Evolutionary conservation across 2,888 invertebrate species (phyloP).

Genomic region (Lycophotia porphyrea): DNA sequence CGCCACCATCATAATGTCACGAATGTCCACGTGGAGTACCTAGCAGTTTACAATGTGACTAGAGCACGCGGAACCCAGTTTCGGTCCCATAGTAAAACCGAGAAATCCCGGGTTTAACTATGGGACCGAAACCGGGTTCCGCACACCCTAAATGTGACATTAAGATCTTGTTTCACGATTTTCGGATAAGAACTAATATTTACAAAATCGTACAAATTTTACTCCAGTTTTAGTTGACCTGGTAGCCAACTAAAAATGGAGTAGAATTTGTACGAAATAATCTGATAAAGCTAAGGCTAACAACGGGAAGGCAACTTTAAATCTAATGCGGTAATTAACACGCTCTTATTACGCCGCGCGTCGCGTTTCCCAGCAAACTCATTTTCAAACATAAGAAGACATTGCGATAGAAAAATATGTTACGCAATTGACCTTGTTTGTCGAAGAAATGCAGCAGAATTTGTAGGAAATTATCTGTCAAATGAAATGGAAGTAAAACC

Average conservation of each 20-base stretch:
- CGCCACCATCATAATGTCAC: conserved; percentile 6
- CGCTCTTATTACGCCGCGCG: too few relatives aligned
- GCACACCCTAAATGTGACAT: too few relatives aligned
- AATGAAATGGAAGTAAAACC: neutral
- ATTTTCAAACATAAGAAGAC: neutral
- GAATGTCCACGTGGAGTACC: conserved; percentile 5
- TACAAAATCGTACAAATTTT: too few relatives aligned
- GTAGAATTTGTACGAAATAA: neutral
- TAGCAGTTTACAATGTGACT: neutral
- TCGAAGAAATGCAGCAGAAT: neutral
- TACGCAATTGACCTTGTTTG: neutral
- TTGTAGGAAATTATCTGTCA: neutral
- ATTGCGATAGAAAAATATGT: neutral
- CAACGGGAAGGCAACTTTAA: too few relatives aligned
- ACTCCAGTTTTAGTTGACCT: too few relatives aligned
- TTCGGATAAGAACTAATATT: neutral
- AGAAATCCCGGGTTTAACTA: too few relatives aligned
- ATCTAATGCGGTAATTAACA: too few relatives aligned
- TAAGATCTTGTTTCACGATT: conserved; percentile 34
- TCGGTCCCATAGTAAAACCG: too few relatives aligned
- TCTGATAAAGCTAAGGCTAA: neutral
- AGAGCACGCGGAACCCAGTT: too few relatives aligned
- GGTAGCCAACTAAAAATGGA: neutral
- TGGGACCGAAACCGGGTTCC: too few relatives aligned
- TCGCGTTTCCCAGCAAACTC: too few relatives aligned